These are phyloP conservation scores for Parasteatoda lunata DNA, from an alignment of 2,888 invertebrate species.

Conservation along the genomic window DNA sequence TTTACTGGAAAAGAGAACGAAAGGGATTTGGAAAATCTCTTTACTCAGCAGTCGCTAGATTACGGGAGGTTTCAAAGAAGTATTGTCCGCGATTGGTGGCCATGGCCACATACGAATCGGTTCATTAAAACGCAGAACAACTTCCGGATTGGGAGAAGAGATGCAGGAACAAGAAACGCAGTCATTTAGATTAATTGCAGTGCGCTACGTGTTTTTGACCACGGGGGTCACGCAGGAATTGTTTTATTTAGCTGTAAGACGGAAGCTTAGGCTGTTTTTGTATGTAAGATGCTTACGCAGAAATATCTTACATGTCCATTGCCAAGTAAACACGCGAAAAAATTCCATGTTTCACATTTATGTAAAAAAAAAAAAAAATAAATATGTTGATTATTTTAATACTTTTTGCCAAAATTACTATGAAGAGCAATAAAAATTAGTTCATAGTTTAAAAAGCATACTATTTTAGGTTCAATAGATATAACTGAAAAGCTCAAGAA, in stretches of 20 bases:
- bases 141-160: conserved; percentile 43
- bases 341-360: too few species aligned
- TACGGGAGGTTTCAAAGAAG: conserved; percentile 37
- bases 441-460: too few species aligned
- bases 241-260: conserved; percentile 5
- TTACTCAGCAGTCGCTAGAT: neutral
- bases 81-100: conserved; percentile 45
- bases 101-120: conserved; percentile 29
- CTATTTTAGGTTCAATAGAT: too few species aligned
- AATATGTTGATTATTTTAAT: too few species aligned
- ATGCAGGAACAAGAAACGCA: conserved; percentile 7
- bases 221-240: conserved; percentile 33
- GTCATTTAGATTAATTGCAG: conserved; percentile 64
- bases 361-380: too few species aligned
- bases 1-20: neutral
- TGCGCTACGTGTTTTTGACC: conserved; percentile 16
- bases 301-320: too few species aligned
- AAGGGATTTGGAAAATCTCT: conserved; percentile 6
- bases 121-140: conserved; percentile 59
- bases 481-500: too few species aligned
- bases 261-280: neutral
- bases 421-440: too few species aligned
- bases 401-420: too few species aligned
- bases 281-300: neutral
- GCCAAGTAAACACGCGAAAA: too few species aligned